Conservation (phyloP, 64 coral and sea anemone species). For the Cladopsammia gracilis region DNA sequence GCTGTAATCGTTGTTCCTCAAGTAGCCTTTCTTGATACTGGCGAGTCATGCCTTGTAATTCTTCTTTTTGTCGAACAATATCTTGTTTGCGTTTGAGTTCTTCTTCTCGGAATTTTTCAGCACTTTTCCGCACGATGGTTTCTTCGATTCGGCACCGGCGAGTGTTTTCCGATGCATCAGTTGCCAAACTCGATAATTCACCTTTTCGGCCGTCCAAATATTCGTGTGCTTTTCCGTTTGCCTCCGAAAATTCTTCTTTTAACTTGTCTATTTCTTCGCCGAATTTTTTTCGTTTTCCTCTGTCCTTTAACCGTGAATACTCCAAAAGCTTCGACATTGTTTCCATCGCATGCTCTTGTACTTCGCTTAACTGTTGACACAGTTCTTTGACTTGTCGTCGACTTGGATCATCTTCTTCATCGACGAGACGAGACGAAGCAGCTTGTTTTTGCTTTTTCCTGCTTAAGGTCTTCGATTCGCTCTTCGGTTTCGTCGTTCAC, state of each 20-base stretch:
- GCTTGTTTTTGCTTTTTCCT: background rate
- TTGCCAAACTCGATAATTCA: slow-evolving; percentile 21
- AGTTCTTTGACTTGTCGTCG: background rate
- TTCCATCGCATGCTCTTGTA: background rate
- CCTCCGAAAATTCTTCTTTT: background rate
- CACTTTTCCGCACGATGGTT: background rate
- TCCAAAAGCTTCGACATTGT: background rate
- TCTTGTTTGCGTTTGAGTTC: slow-evolving; percentile 11
- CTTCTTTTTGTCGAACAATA: too few relatives aligned
- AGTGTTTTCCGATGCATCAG: slow-evolving; percentile 14
- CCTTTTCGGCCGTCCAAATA: background rate
- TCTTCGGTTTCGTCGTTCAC: too few relatives aligned
- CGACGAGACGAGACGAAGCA: background rate
- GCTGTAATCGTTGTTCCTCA: background rate
- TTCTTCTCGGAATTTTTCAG: background rate
- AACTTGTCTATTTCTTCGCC: background rate
- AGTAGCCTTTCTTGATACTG: background rate
- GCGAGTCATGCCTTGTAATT: background rate
- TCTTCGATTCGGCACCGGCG: slow-evolving; percentile 17
- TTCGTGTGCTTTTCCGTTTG: background rate
- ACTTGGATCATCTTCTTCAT: background rate
- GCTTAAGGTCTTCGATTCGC: background rate
- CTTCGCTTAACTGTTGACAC: background rate
- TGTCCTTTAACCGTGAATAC: background rate
- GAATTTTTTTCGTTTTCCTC: background rate